Evolutionary conservation across 2,113 vertebrate genomes (phyloP).

Genomic region (Rousettus leschenaultii): DNA sequence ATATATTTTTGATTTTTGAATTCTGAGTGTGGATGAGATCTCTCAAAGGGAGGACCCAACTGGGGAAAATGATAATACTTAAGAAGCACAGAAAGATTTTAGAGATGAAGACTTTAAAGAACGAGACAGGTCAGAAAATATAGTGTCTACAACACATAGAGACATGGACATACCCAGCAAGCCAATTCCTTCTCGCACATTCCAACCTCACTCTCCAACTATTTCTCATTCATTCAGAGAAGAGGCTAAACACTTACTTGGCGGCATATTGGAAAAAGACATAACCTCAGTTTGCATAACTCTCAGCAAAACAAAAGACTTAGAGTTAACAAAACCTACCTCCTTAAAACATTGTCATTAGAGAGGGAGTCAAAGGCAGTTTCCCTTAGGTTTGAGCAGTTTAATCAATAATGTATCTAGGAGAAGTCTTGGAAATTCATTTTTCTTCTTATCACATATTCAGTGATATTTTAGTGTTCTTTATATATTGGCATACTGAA

Average conservation of each 20-base stretch:
- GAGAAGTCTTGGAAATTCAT: background rate
- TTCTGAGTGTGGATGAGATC: background rate
- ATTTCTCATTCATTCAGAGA: background rate
- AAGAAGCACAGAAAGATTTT: background rate
- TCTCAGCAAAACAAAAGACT: background rate
- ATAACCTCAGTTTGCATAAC: background rate
- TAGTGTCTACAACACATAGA: background rate
- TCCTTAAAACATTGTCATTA: background rate
- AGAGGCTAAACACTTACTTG: background rate
- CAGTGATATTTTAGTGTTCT: background rate
- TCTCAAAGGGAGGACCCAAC: background rate
- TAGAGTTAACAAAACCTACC: background rate
- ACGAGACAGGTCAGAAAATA: background rate
- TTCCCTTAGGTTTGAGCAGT: background rate
- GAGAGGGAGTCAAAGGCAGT: background rate
- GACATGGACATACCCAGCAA: background rate
- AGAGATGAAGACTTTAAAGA: background rate
- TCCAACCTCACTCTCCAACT: background rate
- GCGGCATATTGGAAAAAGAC: background rate
- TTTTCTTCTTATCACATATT: background rate
- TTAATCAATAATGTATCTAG: background rate
- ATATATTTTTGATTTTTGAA: background rate
- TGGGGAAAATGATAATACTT: background rate
- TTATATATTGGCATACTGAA: background rate
- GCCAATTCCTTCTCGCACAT: background rate